Evolutionary conservation across 2,888 invertebrate species (phyloP), one percentile per base, ranked within the genome.

Genomic region (Trichopoda pennipes): DNA sequence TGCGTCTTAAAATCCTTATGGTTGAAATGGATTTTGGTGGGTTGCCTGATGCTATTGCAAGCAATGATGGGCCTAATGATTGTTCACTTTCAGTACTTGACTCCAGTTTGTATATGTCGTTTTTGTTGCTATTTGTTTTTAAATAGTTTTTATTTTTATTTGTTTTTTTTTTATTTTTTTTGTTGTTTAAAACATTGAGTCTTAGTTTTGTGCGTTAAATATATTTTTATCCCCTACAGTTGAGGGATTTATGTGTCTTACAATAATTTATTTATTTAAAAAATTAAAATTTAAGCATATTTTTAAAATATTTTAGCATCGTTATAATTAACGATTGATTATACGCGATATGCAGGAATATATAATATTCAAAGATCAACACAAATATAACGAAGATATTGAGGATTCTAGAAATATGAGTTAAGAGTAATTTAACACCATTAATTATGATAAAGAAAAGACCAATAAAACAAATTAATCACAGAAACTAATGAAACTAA

Each of bases 301-400:
- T 53, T 68, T 28, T 60, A 42, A 66, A 58, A 68, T 68, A 75
- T 72, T 49, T 58, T 28, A 51, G 63, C 58, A 55, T 73, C 61
- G 76, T 49, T 55, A 75, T 14, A 19, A 63, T 49, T 55, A 61
- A 61, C 55, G 60, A 56, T 75, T 82, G 60, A 56, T 75, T 82
- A 35, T 72, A 70, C 49, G 75, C 75, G 72, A 72, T 82, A 82
- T 75, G 72, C 42, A 72, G 58, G 79, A 82, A 79, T 82, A 80
- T 82, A 80, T 82, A 80, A 80, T 82, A 82, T 82, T 82, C 82
- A 82, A 68, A 74, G 68, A 69, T 47, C 63, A 68, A 63, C 55
- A 55, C 49, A 68, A 68, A 16, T 68, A 4, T 55, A 69, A 68
- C 49, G 79, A 74, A 61, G 73, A 49, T 73, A 61, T 68, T 63